phyloP scores from a whole-genome alignment of 2,113 vertebrate species.

The Hypanus sabinus region DNA sequence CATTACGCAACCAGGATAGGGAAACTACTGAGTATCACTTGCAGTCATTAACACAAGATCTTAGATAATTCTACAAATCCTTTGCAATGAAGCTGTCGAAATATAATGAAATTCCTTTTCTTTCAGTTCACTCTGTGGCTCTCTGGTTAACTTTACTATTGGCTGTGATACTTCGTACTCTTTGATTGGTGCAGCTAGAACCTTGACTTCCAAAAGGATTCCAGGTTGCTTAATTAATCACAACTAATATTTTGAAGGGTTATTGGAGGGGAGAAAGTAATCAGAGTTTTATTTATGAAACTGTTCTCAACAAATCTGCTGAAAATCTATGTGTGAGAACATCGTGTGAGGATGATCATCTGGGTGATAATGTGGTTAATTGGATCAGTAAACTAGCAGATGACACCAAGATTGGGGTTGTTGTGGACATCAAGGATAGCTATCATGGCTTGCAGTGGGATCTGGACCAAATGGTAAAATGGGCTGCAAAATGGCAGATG shows the following conservation, averaged over 20 bases:
- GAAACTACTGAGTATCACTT: not conserved
- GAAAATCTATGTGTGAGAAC: too few species aligned
- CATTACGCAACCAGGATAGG: constrained; percentile 5
- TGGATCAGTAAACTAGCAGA: too few species aligned
- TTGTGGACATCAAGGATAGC: too few species aligned
- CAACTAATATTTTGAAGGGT: not conserved
- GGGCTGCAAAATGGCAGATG: too few species aligned
- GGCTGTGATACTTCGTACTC: not conserved
- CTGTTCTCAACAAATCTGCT: not conserved
- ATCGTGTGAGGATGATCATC: not conserved
- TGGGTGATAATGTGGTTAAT: too few species aligned
- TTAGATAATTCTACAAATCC: not conserved
- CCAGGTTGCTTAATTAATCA: not conserved
- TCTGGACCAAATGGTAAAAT: too few species aligned
- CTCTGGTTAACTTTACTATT: not conserved
- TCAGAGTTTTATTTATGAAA: not conserved
- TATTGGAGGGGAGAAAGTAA: not conserved
- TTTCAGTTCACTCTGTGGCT: not conserved
- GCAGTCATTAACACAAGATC: not conserved
- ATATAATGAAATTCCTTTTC: not conserved
- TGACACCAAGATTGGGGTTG: too few species aligned
- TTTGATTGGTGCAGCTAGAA: not conserved
- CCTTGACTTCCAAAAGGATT: not conserved
- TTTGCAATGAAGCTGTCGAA: not conserved
- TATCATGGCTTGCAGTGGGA: too few species aligned